Evolutionary conservation across 2,797 vertebrate genomes (phyloP).

Genomic region (Falco peregrinus): DNA sequence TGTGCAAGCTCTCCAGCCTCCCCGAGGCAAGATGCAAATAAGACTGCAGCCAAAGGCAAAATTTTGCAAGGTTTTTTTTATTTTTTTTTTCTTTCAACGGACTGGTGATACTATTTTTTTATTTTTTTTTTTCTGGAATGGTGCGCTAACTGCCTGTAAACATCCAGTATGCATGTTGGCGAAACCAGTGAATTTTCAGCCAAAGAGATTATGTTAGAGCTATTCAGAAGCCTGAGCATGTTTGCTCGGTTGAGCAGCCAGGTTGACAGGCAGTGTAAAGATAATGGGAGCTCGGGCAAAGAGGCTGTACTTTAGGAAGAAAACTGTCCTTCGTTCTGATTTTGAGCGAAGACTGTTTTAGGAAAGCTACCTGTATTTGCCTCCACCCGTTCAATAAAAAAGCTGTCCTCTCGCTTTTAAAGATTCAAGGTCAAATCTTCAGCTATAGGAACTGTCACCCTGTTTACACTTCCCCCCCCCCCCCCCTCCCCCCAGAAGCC

Average conservation of each 20-base stretch:
- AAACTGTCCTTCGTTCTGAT: neutral
- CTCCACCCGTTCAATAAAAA: neutral
- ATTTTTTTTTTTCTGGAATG: neutral
- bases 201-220: neutral
- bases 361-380: neutral
- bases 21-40: neutral
- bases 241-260: neutral
- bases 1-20: neutral
- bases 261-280: neutral
- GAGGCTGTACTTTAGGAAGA: neutral
- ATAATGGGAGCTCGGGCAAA: neutral
- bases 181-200: neutral
- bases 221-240: neutral
- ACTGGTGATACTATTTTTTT: neutral
- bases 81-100: neutral
- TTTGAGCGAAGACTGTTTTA: neutral
- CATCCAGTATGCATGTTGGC: neutral
- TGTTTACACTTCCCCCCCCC: neutral
- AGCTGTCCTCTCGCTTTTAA: neutral
- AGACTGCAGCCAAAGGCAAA: neutral
- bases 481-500: neutral
- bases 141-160: neutral
- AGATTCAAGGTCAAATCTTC: slow-evolving; percentile 9
- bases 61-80: neutral
- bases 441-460: neutral